Percentiles rank a stretch among this genome's conserved stretches.
Evolutionary conservation across 2,113 vertebrate genomes (phyloP).

Genomic region (Brachyistius frenatus): DNA sequence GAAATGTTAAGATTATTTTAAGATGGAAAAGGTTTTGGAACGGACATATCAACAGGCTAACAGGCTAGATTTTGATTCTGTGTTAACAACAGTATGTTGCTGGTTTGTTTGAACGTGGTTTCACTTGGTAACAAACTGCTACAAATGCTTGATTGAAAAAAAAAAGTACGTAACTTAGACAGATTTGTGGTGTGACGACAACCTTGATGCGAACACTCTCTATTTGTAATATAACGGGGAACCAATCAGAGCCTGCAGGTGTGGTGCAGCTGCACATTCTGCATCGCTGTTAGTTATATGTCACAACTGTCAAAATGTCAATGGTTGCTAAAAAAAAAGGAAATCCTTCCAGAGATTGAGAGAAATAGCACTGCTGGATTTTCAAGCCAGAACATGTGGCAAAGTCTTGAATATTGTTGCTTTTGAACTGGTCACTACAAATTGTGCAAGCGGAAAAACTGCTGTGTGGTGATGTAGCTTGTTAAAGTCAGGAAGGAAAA

Average conservation of each 20-base stretch:
- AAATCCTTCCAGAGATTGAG: conserved; percentile 13
- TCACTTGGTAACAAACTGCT: too few species aligned
- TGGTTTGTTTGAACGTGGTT: too few species aligned
- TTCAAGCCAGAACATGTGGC: conserved; percentile 16
- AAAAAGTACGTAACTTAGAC: too few species aligned
- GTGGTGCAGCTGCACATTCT: background rate
- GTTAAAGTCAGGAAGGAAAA: conserved; percentile 59
- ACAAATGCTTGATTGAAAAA: too few species aligned
- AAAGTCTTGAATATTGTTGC: conserved; percentile 27
- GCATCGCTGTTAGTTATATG: conserved; percentile 5
- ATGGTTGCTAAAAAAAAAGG: background rate
- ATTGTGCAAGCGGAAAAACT: conserved; percentile 28
- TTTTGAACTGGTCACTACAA: conserved; percentile 52
- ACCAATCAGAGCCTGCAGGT: background rate
- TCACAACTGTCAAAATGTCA: conserved; percentile 29
- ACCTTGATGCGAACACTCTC: too few species aligned
- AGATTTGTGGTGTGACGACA: too few species aligned
- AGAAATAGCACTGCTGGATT: background rate
- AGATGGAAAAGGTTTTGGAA: too few species aligned
- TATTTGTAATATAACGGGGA: too few species aligned
- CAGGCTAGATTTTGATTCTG: too few species aligned
- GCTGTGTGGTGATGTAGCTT: conserved; percentile 54
- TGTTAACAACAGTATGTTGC: too few species aligned
- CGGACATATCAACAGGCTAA: too few species aligned
- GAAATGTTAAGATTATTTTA: too few species aligned